These are phyloP conservation scores for Sarcoramphus papa DNA, from an alignment of 2,797 vertebrate genomes.

Conservation along the genomic window DNA sequence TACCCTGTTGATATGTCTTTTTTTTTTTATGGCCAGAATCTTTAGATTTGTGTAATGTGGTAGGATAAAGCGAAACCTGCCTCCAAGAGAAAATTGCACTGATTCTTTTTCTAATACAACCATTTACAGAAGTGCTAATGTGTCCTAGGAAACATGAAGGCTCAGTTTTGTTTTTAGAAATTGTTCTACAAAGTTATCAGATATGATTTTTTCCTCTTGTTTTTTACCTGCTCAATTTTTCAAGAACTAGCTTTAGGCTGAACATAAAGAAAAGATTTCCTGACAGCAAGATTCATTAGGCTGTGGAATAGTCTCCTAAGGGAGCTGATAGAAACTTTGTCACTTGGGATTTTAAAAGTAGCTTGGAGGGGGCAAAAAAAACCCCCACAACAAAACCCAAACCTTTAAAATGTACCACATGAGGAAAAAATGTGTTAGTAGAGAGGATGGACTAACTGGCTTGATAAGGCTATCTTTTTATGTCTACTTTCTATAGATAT, in stretches of 20 bases:
- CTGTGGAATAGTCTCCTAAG: background rate
- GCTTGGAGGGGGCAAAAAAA: background rate
- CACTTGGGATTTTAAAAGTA: conserved; percentile 2
- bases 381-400: background rate
- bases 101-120: background rate
- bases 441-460: background rate
- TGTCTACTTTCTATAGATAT: conserved; percentile 19
- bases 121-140: background rate
- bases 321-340: background rate
- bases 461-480: conserved; percentile 17
- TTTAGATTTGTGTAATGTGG: background rate
- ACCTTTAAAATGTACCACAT: background rate
- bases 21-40: background rate
- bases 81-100: background rate
- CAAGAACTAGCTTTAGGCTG: conserved; percentile 1
- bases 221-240: background rate
- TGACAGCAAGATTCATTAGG: background rate
- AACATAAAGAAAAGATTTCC: background rate
- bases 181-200: background rate
- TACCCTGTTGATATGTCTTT: background rate
- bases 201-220: background rate
- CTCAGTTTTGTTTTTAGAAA: background rate
- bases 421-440: background rate
- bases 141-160: conserved; percentile 22
- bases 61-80: background rate